Conservation (phyloP, 2,797 vertebrate species). For the Platalea minor region DNA sequence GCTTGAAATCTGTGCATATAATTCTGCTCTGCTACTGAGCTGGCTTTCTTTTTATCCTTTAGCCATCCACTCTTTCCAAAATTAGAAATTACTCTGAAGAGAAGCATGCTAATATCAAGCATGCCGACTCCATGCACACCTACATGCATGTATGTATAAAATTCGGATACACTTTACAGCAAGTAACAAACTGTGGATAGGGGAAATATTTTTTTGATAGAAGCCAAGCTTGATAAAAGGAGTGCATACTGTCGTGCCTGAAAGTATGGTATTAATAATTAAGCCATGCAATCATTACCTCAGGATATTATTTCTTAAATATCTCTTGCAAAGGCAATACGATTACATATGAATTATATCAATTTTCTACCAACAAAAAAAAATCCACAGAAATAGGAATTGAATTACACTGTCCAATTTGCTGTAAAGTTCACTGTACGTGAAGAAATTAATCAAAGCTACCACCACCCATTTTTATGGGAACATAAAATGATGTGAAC, state of each 20-base stretch:
- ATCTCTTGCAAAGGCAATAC: constrained; percentile 83
- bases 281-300: constrained; percentile 78
- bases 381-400: constrained; percentile 84
- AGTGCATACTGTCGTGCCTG: constrained; percentile 40
- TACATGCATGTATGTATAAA: background rate
- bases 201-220: constrained; percentile 56
- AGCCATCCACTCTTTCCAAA: background rate
- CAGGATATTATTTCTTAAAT: constrained; percentile 85
- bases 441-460: constrained; percentile 92
- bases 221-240: constrained; percentile 47
- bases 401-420: constrained; percentile 88
- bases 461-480: constrained; percentile 91
- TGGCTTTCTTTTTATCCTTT: background rate
- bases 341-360: constrained; percentile 84
- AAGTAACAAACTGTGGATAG: background rate
- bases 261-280: constrained; percentile 79
- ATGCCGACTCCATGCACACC: background rate
- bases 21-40: background rate
- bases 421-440: constrained; percentile 92
- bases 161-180: background rate
- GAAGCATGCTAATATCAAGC: background rate
- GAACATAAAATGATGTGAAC: constrained; percentile 93
- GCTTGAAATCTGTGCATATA: background rate
- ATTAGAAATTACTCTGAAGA: background rate
- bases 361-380: constrained; percentile 83